Conservation (phyloP, 2,113 vertebrate genomes). For the Thalassarche chlororhynchos region DNA sequence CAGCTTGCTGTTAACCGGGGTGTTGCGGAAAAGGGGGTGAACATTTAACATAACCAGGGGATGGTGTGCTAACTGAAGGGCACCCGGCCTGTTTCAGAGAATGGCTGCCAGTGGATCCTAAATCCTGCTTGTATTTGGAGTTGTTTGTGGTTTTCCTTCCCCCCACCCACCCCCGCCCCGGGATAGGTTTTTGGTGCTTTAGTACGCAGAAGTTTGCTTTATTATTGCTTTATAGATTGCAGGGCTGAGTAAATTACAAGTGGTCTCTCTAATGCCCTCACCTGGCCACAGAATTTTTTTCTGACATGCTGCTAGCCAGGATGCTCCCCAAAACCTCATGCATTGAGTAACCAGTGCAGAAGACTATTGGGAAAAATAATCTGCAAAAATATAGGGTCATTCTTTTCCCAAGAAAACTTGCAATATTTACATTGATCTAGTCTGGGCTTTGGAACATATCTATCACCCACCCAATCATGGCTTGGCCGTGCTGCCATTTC, state of each 20-base stretch:
- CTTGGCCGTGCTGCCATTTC: not conserved
- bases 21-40: rapidly evolving
- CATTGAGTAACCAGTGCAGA: not conserved
- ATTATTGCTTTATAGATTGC: not conserved
- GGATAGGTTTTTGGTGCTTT: not conserved
- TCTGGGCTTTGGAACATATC: not conserved
- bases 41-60: rapidly evolving
- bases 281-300: not conserved
- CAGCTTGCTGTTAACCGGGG: not conserved
- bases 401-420: not conserved
- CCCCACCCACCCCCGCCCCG: no score
- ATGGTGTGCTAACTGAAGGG: rapidly evolving
- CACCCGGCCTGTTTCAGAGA: rapidly evolving
- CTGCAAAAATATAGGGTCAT: not conserved
- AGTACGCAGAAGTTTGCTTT: not conserved
- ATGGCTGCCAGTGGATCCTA: not conserved
- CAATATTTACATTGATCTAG: not conserved
- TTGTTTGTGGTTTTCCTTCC: not conserved
- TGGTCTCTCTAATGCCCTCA: not conserved
- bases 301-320: not conserved
- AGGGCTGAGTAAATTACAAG: not conserved
- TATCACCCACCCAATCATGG: not conserved
- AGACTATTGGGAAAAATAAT: not conserved
- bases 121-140: not conserved
- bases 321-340: not conserved